Evolutionary conservation across 2,797 vertebrate species (phyloP).

Genomic region (Hydrophis major): DNA sequence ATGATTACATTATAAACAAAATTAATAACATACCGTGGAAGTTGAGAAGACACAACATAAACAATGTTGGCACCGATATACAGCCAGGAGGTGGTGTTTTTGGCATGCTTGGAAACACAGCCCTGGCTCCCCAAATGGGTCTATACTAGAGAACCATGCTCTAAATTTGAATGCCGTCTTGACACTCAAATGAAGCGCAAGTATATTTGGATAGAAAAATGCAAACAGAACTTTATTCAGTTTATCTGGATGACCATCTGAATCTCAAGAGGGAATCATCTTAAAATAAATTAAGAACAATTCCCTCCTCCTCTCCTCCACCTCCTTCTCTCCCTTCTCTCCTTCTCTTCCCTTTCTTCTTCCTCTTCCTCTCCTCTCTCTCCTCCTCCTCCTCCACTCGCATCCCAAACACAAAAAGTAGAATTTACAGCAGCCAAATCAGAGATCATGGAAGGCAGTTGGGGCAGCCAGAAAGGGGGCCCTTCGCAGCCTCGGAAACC

Average conservation of each 20-base stretch:
- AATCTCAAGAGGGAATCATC: not conserved
- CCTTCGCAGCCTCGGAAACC: not conserved
- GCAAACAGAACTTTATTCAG: not conserved
- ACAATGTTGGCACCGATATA: not conserved
- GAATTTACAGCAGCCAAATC: not conserved
- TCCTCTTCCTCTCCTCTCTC: too few relatives aligned
- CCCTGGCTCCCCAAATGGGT: too few relatives aligned
- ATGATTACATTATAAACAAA: not conserved
- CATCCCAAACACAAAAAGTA: not conserved
- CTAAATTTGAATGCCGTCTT: not conserved
- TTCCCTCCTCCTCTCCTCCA: not conserved
- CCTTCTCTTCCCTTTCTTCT: too few relatives aligned
- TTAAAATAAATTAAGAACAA: not conserved
- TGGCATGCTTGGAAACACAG: rapidly evolving
- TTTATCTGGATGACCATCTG: not conserved
- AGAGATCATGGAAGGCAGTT: not conserved
- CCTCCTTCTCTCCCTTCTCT: too few relatives aligned
- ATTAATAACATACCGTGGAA: not conserved
- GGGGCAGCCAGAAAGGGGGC: not conserved
- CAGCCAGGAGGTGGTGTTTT: not conserved
- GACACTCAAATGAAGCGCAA: not conserved
- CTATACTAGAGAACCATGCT: not conserved
- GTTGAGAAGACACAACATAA: not conserved
- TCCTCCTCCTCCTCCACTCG: too few relatives aligned
- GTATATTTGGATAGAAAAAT: not conserved